These are phyloP conservation scores for Cyclina sinensis DNA, from an alignment of 1,140 invertebrate genomes.

Conservation along the genomic window DNA sequence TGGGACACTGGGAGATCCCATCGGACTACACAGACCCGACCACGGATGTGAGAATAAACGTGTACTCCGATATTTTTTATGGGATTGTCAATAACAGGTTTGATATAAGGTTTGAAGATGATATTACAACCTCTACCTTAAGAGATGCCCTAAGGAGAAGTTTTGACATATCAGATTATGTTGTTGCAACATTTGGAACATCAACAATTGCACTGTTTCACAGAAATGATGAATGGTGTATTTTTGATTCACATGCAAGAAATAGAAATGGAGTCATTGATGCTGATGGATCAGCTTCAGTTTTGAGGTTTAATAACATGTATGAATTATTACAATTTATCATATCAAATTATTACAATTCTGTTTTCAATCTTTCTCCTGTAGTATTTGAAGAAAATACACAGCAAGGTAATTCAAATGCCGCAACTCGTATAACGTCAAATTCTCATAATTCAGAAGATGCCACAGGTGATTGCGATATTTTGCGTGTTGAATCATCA, in stretches of 20 bases:
- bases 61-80: neutral
- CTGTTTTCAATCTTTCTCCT: neutral
- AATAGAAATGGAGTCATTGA: neutral
- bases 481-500: neutral
- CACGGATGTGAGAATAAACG: neutral
- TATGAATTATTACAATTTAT: neutral
- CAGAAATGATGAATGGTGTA: neutral
- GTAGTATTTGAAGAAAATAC: neutral
- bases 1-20: constrained; percentile 1
- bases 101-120: neutral
- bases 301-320: neutral
- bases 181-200: neutral
- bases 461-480: neutral
- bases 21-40: too few relatives aligned
- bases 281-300: neutral
- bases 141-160: neutral
- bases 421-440: neutral
- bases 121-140: neutral
- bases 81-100: neutral
- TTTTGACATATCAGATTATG: neutral
- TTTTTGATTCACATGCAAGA: constrained; percentile 13
- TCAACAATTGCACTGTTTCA: neutral
- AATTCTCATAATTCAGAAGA: neutral
- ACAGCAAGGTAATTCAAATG: neutral
- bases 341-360: neutral